A percentile compares a stretch with the other conserved stretches of the same genome.
Evolutionary conservation across 2,113 vertebrate species (phyloP).

Genomic region (Pogonocichla stellata): DNA sequence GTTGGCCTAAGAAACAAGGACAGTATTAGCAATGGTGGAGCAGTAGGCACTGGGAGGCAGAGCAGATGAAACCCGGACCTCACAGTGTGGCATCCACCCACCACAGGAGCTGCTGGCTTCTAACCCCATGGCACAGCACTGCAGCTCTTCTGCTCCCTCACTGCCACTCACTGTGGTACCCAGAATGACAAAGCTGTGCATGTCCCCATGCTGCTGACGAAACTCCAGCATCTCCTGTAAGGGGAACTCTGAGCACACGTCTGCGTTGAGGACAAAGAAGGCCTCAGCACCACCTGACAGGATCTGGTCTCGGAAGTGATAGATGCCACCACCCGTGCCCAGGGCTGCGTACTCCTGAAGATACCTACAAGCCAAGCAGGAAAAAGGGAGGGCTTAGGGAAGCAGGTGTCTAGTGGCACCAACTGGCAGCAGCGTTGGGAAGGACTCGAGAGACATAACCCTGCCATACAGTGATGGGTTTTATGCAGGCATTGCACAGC

Average conservation of each 20-base stretch:
- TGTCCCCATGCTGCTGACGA: constrained; percentile 78
- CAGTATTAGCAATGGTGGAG: background rate
- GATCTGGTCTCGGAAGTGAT: constrained; percentile 99
- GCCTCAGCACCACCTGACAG: constrained; percentile 88
- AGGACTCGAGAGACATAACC: background rate
- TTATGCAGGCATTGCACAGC: rapidly evolving
- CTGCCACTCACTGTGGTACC: constrained; percentile 87
- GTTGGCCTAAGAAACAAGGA: constrained; percentile 83
- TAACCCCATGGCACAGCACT: background rate
- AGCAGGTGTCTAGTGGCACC: background rate
- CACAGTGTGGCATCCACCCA: background rate
- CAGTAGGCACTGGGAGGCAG: background rate
- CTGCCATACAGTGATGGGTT: rapidly evolving
- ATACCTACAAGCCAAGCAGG: constrained; percentile 72
- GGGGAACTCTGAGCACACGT: constrained; percentile 94
- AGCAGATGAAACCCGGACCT: background rate
- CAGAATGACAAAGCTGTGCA: constrained; percentile 89
- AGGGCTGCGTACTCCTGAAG: constrained; percentile 94
- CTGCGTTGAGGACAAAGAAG: constrained; percentile 96
- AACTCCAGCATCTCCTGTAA: constrained; percentile 89
- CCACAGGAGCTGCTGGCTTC: background rate
- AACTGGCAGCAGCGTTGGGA: rapidly evolving
- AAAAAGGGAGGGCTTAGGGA: background rate
- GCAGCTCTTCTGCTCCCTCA: background rate
- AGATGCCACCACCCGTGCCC: constrained; percentile 95